Conservation (phyloP, 2,113 vertebrate species). For the Lathamus discolor region DNA sequence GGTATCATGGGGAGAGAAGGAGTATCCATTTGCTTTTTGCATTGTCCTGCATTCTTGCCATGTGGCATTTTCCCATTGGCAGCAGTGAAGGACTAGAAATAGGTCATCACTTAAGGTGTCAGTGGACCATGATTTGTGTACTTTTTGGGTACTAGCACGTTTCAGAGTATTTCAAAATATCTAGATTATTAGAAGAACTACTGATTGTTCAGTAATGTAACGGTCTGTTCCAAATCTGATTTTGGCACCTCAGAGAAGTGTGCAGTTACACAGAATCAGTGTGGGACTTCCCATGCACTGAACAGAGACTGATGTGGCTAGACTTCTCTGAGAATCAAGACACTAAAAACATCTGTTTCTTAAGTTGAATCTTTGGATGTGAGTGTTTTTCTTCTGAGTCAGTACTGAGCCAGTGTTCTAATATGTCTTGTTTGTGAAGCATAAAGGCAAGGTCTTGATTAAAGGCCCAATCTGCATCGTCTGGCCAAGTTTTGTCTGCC, state of each 20-base stretch:
- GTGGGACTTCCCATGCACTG: not conserved
- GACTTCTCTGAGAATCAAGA: not conserved
- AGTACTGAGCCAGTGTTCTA: not conserved
- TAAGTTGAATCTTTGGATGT: not conserved
- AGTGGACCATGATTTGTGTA: not conserved
- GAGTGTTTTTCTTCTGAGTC: not conserved
- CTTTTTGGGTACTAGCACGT: not conserved
- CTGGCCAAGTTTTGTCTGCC: not conserved
- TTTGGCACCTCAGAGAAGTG: not conserved
- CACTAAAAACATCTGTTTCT: not conserved
- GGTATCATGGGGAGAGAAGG: not conserved
- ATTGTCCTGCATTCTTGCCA: not conserved
- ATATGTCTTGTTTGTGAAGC: not conserved
- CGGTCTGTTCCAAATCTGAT: not conserved
- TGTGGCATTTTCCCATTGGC: not conserved
- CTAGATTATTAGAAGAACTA: not conserved
- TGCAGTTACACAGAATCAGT: not conserved
- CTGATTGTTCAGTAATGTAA: not conserved
- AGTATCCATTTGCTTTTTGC: not conserved
- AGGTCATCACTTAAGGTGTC: not conserved
- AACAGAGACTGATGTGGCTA: not conserved
- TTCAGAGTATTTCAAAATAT: not conserved
- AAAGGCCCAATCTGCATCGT: not conserved
- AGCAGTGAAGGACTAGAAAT: not conserved
- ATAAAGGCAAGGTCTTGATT: not conserved